Conservation (phyloP, 2,888 invertebrate species). For the Parnassius mnemosyne region DNA sequence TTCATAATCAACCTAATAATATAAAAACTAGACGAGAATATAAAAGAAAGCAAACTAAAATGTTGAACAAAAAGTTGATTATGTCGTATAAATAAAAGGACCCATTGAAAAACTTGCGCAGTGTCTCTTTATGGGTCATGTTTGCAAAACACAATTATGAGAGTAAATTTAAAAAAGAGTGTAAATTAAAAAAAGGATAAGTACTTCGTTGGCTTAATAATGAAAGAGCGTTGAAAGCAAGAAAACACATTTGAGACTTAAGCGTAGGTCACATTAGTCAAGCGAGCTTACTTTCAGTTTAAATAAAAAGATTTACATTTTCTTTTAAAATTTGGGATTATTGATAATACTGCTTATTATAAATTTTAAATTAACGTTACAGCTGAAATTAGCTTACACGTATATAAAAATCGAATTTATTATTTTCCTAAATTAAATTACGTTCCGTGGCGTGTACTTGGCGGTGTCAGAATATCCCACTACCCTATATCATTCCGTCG, state of each 20-base stretch:
- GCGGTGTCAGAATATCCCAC: too few species aligned
- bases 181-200: conserved; percentile 5
- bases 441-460: too few species aligned
- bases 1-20: conserved; percentile 4
- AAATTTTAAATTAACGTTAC: too few species aligned
- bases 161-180: conserved; percentile 8
- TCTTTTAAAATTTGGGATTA: not conserved
- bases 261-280: conserved; percentile 6
- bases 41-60: conserved; percentile 15
- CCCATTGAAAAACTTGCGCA: conserved; percentile 21
- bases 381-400: too few species aligned
- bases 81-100: conserved; percentile 22
- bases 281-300: not conserved
- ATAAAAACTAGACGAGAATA: conserved; percentile 14
- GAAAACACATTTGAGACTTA: conserved; percentile 9
- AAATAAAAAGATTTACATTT: not conserved
- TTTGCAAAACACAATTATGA: conserved; percentile 13
- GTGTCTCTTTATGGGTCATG: conserved; percentile 13
- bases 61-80: conserved; percentile 20
- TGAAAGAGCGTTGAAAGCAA: conserved; percentile 1
- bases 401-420: too few species aligned
- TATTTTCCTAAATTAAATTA: too few species aligned
- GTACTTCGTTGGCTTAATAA: not conserved
- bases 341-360: not conserved
- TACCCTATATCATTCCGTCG: too few species aligned